A percentile compares a stretch with the other conserved stretches of the same genome.
Evolutionary conservation across 2,888 invertebrate species (phyloP).

Genomic region (Glomeris marginata): DNA sequence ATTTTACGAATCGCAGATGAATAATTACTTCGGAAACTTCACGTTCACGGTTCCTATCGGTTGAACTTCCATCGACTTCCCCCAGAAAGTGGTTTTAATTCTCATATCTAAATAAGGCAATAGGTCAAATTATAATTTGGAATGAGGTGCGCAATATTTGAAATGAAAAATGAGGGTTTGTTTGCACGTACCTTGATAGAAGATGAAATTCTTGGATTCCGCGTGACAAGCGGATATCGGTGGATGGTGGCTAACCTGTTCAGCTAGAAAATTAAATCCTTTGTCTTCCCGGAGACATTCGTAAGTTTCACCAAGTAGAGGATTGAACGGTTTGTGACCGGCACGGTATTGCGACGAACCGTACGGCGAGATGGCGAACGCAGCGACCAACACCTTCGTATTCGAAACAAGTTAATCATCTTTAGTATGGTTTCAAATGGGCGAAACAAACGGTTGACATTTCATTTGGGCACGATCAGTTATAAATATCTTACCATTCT

Average conservation of each 20-base stretch:
- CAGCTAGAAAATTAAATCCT: conserved; percentile 60
- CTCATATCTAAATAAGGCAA: conserved; percentile 42
- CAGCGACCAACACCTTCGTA: conserved; percentile 44
- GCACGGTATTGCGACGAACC: conserved; percentile 55
- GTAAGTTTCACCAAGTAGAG: conserved; percentile 64
- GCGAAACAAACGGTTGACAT: too few species aligned
- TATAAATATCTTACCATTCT: conserved; percentile 41
- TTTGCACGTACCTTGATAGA: conserved; percentile 50
- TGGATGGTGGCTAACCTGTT: conserved; percentile 77
- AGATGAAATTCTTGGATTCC: conserved; percentile 55
- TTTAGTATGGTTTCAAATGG: too few species aligned
- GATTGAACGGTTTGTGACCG: conserved; percentile 73
- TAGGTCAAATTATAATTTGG: neutral
- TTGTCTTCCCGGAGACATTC: conserved; percentile 62
- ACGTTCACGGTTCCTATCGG: conserved; percentile 55
- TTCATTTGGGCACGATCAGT: too few species aligned
- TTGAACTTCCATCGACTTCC: conserved; percentile 78
- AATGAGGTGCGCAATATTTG: too few species aligned
- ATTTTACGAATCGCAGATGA: conserved; percentile 1
- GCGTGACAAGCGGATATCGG: conserved; percentile 68
- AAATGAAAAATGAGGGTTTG: too few species aligned
- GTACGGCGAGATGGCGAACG: conserved; percentile 68
- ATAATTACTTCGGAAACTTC: conserved; percentile 30
- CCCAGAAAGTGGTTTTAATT: conserved; percentile 79
- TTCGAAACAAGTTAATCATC: conserved; percentile 2